Conservation (phyloP, 2,888 invertebrate species). For the Drosophila dives region DNA sequence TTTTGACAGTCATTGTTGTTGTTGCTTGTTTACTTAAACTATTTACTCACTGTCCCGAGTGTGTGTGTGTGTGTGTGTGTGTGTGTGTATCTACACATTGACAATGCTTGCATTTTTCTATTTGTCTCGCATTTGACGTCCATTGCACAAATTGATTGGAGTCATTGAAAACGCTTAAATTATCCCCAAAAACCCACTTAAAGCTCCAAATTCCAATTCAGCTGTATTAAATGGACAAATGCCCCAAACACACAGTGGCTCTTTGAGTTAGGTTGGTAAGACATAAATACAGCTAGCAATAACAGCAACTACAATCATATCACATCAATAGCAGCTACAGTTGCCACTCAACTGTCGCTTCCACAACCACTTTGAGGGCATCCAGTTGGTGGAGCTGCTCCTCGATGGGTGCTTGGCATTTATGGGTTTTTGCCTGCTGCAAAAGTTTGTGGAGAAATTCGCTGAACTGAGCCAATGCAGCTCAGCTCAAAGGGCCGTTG, state of each 20-base stretch:
- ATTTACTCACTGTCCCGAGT: conserved; percentile 53
- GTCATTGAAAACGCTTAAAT: conserved; percentile 29
- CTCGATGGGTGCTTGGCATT: conserved; percentile 72
- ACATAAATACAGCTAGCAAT: conserved; percentile 44
- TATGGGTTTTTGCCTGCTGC: conserved; percentile 58
- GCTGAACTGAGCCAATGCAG: conserved; percentile 26
- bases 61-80: conserved; percentile 12
- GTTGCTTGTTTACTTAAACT: conserved; percentile 67
- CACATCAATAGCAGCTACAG: conserved; percentile 18
- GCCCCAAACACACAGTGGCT: conserved; percentile 28
- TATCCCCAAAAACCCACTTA: not conserved
- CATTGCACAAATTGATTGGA: conserved; percentile 54
- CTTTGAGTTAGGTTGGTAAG: conserved; percentile 49
- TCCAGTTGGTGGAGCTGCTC: conserved; percentile 21
- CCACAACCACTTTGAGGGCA: conserved; percentile 7
- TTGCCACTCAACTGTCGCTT: conserved; percentile 14
- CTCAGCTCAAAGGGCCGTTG: conserved; percentile 7
- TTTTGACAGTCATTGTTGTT: conserved; percentile 23
- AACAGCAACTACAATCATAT: conserved; percentile 3
- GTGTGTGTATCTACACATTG: conserved; percentile 10
- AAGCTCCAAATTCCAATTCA: conserved; percentile 1
- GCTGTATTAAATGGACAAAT: conserved; percentile 1
- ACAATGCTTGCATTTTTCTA: conserved; percentile 29
- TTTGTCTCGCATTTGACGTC: conserved; percentile 44
- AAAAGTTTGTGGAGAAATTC: conserved; percentile 61